These are phyloP conservation scores for Ellobium chinense DNA, from an alignment of 2,888 invertebrate species.

Conservation along the genomic window DNA sequence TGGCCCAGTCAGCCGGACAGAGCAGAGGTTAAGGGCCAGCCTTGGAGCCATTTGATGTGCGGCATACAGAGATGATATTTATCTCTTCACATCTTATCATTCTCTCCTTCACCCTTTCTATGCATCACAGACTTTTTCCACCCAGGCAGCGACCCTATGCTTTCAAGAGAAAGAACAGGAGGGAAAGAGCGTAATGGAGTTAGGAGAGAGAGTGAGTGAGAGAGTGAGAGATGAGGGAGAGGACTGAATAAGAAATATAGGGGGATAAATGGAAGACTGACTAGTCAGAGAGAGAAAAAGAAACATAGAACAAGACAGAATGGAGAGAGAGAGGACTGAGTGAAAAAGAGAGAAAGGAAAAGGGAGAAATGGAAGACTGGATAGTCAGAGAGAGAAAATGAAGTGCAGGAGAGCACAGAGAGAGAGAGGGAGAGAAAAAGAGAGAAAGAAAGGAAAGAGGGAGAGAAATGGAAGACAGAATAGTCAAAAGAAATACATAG, in stretches of 20 bases:
- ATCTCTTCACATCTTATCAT: not conserved
- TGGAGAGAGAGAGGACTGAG: not conserved
- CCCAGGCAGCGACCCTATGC: not conserved
- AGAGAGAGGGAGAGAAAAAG: conserved; percentile 14
- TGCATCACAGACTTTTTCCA: not conserved
- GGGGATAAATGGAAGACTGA: not conserved
- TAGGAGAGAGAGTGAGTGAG: conserved; percentile 15
- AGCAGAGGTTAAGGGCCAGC: no score
- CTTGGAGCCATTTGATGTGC: no score
- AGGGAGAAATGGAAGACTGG: not conserved
- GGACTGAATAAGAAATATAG: not conserved
- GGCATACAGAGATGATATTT: no score
- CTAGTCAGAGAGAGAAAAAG: not conserved
- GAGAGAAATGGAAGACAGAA: conserved; percentile 1
- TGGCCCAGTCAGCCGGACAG: no score
- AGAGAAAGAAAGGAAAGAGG: not conserved
- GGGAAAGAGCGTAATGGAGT: not conserved
- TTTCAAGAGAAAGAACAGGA: not conserved
- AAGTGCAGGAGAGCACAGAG: not conserved
- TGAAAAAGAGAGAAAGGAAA: not conserved
- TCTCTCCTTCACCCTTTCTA: not conserved
- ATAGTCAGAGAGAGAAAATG: not conserved
- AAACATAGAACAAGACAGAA: not conserved
- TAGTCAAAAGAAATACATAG: not conserved
- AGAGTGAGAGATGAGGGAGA: conserved; percentile 8